Evolutionary conservation across 2,113 vertebrate species (phyloP), one percentile per base, ranked within the genome.

Genomic region (Pomatorhinus ruficollis): DNA sequence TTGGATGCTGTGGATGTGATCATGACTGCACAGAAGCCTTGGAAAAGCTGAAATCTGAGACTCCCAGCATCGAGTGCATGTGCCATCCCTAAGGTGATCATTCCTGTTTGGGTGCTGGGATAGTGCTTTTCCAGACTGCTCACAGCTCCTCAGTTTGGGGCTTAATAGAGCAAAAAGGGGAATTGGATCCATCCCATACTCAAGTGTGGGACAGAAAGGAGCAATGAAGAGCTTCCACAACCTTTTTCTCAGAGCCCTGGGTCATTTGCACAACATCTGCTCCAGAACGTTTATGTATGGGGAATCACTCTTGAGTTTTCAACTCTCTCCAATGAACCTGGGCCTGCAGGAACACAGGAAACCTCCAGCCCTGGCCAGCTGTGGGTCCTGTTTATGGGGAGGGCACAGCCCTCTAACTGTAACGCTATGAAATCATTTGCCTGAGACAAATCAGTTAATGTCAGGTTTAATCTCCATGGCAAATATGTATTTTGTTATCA

Each of bases 401-500:
- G 59, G 5, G 19, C 45, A 64, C n/a, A 65, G 37, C 27, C 39
- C 35, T 60, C 44, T 31, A 19, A 76, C 40, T 65, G 85, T n/a
- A 69, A 40, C 79, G 61, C 47, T 40, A 16, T 12, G 39, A 35
- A 59, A 60, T 68, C 19, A 45, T 83, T 85, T 78, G 42, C 75
- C 66, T 2, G 4, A 83, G 47, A 83, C 66, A 22, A 61, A 66
- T 86, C 87, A 70, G 75, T 80, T 93, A 42, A 49, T 30, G 39
- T 50, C 74, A 77, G 59, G 24, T 65, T 93, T 96, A 52, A 94
- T 96, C 87, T 90, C 50, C 72, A 40, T 11, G 35, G 75, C 50
- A 66, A 74, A 83, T 69, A 9, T 49, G 16, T 56, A 11, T 22
- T 19, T 86, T 86, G 86, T 93, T 94, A 97, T 94, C 96, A 71